phyloP scores from a whole-genome alignment of 2,113 vertebrate species.

The Cichladusa arquata region DNA sequence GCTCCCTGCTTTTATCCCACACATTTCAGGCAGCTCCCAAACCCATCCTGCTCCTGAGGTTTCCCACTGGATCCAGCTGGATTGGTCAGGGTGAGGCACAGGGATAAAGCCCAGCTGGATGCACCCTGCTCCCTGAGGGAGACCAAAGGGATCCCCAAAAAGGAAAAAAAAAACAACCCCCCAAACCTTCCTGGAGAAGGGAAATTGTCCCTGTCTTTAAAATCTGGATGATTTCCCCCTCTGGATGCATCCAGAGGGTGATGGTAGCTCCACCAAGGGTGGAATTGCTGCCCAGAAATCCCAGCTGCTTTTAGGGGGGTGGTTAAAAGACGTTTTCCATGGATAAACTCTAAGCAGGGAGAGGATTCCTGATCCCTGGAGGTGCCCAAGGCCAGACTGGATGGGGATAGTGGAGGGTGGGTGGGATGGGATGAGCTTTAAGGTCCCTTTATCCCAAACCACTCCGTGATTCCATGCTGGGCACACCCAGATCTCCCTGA shows the following conservation, averaged over 20 bases:
- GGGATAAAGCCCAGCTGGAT: not conserved
- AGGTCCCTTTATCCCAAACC: not conserved
- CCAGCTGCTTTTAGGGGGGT: not conserved
- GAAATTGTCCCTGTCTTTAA: not conserved
- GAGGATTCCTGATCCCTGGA: not conserved
- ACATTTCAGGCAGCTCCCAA: not conserved
- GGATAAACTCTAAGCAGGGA: not conserved
- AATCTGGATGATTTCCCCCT: not conserved
- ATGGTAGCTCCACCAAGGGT: not conserved
- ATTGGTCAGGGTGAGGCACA: not conserved
- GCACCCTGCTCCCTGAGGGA: not conserved
- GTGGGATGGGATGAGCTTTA: not conserved
- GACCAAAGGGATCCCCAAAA: not conserved
- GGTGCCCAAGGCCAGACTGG: not conserved
- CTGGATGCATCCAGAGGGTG: rapidly evolving
- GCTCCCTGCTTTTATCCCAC: rapidly evolving
- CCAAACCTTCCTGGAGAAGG: not conserved
- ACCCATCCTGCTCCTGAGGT: not conserved
- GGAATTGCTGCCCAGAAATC: not conserved
- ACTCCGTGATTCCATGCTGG: not conserved
- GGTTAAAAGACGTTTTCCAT: not conserved
- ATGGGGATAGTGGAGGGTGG: rapidly evolving
- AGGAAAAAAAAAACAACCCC: rapidly evolving
- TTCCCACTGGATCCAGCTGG: rapidly evolving
- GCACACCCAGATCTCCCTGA: not conserved